Conservation (phyloP, 2,797 vertebrate species). For the Aphelocoma californica region DNA sequence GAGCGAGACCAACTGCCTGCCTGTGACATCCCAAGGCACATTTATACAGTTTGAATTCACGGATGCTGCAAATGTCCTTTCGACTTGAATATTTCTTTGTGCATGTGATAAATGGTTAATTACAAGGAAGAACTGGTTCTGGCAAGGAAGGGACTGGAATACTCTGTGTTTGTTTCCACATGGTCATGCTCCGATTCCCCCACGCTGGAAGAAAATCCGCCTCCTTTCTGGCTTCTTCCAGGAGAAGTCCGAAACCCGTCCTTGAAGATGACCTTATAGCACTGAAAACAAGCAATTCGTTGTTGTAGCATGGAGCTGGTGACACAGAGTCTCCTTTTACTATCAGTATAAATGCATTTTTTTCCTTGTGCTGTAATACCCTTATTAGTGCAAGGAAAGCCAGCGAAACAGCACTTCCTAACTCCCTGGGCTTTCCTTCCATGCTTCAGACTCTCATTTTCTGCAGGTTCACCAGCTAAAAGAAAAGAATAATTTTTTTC, state of each 20-base stretch:
- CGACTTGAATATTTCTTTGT: neutral
- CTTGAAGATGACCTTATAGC: constrained; percentile 65
- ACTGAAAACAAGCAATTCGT: constrained; percentile 54
- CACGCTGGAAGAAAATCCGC: neutral
- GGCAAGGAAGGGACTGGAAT: neutral
- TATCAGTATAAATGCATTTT: constrained; percentile 55
- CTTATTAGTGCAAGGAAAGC: neutral
- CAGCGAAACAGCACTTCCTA: neutral
- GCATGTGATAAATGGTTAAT: constrained; percentile 10
- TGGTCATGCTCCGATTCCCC: constrained; percentile 25
- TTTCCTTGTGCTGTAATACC: neutral
- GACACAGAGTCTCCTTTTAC: constrained; percentile 54
- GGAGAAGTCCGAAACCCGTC: constrained; percentile 40
- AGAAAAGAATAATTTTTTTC: neutral
- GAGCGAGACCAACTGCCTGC: accelerated
- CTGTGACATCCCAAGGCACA: neutral
- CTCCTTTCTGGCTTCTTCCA: constrained; percentile 50
- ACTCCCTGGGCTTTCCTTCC: neutral
- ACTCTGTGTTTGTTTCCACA: constrained; percentile 29
- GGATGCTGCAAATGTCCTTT: neutral
- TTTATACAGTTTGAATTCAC: neutral
- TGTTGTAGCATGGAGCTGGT: constrained; percentile 27
- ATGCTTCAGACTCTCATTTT: neutral
- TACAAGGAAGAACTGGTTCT: neutral
- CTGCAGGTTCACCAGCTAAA: neutral